Evolutionary conservation across 2,888 invertebrate genomes (phyloP).

Genomic region (Eupithecia insigniata): DNA sequence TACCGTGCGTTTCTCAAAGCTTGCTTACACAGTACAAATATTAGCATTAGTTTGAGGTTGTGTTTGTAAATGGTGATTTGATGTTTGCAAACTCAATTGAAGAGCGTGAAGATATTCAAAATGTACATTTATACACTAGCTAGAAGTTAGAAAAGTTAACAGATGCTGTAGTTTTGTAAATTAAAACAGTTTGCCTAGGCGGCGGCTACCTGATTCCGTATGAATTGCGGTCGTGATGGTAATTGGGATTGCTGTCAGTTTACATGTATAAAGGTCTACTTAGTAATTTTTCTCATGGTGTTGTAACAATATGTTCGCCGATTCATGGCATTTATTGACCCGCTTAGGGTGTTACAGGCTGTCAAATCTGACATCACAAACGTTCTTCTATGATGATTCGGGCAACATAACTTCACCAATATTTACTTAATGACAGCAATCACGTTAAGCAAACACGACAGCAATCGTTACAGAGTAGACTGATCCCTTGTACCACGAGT

Average conservation of each 20-base stretch:
- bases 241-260: not conserved
- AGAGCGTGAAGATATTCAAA: constrained; percentile 35
- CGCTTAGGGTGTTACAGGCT: no score
- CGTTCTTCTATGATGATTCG: not conserved
- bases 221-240: not conserved
- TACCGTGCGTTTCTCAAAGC: constrained; percentile 17
- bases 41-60: constrained; percentile 39
- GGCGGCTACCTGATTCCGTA: not conserved
- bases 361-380: no score
- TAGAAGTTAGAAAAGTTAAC: constrained; percentile 4
- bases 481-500: no score
- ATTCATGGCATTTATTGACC: not conserved
- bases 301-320: not conserved
- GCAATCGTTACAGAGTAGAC: no score
- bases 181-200: not conserved
- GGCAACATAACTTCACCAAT: not conserved
- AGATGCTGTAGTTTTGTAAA: not conserved
- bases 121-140: constrained; percentile 18
- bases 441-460: no score
- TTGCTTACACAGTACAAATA: constrained; percentile 31
- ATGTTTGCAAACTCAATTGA: constrained; percentile 38
- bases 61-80: constrained; percentile 39
- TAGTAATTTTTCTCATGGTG: not conserved
- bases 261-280: not conserved
- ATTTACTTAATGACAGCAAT: no score